Evolutionary conservation across 2,888 invertebrate species (phyloP).

Genomic region (Piscicola geometra): DNA sequence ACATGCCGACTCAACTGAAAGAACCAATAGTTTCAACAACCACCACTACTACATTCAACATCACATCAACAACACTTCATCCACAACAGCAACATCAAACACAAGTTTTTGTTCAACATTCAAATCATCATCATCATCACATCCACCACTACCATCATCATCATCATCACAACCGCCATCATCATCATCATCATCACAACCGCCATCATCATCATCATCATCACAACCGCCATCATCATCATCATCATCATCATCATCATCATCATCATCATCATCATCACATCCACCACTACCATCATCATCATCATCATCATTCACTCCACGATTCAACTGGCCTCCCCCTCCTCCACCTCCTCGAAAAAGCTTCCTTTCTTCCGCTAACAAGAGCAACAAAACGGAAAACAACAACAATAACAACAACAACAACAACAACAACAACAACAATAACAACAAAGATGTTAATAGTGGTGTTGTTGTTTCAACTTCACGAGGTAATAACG

Average conservation of each 20-base stretch:
- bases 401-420: not conserved
- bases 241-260: too few species aligned
- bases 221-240: too few species aligned
- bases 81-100: slow-evolving; percentile 14
- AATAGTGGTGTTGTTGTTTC: not conserved
- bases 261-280: too few species aligned
- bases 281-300: too few species aligned
- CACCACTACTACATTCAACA: not conserved
- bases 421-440: slow-evolving; percentile 4
- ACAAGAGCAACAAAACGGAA: not conserved
- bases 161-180: too few species aligned
- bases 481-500: too few species aligned
- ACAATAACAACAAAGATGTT: not conserved
- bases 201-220: too few species aligned
- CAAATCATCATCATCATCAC: slow-evolving; percentile 12
- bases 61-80: slow-evolving; percentile 26
- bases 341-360: not conserved
- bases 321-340: too few species aligned
- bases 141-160: not conserved
- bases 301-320: too few species aligned
- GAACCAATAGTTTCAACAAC: not conserved
- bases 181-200: too few species aligned
- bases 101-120: slow-evolving; percentile 12
- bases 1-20: too few species aligned
- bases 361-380: slow-evolving; percentile 8